Base-by-base conservation (phyloP, 2,797 vertebrate species). In the Bradypodion ventrale region DNA sequence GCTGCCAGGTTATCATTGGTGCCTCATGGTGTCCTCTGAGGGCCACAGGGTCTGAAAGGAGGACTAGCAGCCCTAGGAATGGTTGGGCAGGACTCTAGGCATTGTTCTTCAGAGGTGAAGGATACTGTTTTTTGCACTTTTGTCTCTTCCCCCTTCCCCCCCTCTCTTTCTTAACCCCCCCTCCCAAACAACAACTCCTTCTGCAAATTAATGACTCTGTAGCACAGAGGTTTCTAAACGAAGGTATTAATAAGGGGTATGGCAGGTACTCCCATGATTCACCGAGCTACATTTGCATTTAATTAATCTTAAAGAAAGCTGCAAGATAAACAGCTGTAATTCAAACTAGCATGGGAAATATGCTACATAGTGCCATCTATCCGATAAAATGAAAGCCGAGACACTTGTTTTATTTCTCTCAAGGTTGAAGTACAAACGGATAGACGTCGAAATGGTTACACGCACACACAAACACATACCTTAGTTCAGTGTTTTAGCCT, bases 271-370 rank as follows among this genome's bases (percentile, higher is more conserved):
- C 96, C 96, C 96, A 89, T 92, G 96, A 95, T 95, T 95, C 95
- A 82, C 94, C 80, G 94, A 94, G 94, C 96, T 96, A 94, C 96
- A 96, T 97, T 97, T 97, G 96, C 96, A 97, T 97, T 96, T 96
- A 95, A 97, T 97, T 97, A 96, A 96, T 97, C 95, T 96, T 96
- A 94, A 96, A 95, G 95, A 96, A 97, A 96, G 96, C 96, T 95
- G 95, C 92, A 94, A 97, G 96, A 97, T 96, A 97, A 97, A 97
- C 96, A 97, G 96, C 96, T 96, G 95, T 96, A 96, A 96, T 96
- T 96, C 93, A 92, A 93, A 95, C 94, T 95, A 94, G 94, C 94
- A 93, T 92, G 94, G 95, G 94, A 95, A 95, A 94, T 94, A 93
- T 91, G 93, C 92, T 94, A 90, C 92, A 56, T 93, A 92, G 92